Evolutionary conservation across 2,797 vertebrate genomes (phyloP), one percentile per base, ranked within the genome.

Genomic region (Setipinna tenuifilis): DNA sequence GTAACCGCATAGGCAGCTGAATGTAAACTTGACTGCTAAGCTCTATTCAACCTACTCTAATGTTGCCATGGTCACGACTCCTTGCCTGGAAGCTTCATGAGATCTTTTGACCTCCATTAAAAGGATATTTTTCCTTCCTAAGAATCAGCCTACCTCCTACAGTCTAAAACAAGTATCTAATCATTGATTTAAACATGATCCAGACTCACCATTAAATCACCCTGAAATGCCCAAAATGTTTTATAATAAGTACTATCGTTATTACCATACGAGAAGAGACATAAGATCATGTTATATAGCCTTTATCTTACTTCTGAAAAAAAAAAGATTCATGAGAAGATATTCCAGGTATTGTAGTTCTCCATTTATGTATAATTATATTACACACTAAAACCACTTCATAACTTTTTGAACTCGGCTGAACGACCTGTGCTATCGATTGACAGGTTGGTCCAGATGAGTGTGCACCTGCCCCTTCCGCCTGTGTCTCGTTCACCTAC

Each of bases 61-160:
- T 35, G 82, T 83, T 83, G 61, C 59, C 82, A 83, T 83, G 82
- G 82, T 65, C 82, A 83, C 82, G 6, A 61, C 21, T 83, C 9
- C 41, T 83, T 83, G 57, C 19, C 54, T 6, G 23, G 41, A 48
- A 48, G n/a, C 35, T 62, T 23, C 41, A n/a, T 65, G 82, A 61
- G 58, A 7, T 35, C 35, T 12, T 61, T 12, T 41, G 54, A 31
- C 68, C 68, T 71, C 14, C 16, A 31, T 35, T 31, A 71, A 71
- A 71, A 21, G 35, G 7, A 41, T 44, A 41, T 21, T 78, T 78
- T 17, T 44, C 17, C 0, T 41, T 78, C 35, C 31, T 21, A 17
- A 78, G 71, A 78, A 78, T 78, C 71, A 9, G 71, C 71, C 31
- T 4, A 17, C 71, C 10, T 4, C 31, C 61, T 41, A 44, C 50